These are phyloP conservation scores for Acanthaster planci DNA, from an alignment of 35 echinoderm and acorn worm species.

Conservation along the genomic window DNA sequence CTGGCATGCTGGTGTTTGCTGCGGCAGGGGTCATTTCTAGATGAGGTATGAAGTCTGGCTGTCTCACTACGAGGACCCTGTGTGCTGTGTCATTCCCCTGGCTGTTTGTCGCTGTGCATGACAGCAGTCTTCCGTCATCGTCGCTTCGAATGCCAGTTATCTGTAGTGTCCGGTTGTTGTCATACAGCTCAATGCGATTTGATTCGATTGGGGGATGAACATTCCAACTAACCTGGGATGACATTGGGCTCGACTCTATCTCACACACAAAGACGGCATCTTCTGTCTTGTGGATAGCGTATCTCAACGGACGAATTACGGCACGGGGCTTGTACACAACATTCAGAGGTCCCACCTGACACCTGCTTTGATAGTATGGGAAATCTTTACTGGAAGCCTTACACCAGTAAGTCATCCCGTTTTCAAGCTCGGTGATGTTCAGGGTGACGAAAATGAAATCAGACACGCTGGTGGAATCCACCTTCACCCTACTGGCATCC, in stretches of 20 bases:
- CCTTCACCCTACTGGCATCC: not conserved
- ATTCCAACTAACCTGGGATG: slow-evolving; percentile 33
- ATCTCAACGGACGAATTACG: slow-evolving; percentile 38
- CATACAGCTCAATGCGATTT: slow-evolving; percentile 10
- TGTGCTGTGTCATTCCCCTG: slow-evolving; percentile 33
- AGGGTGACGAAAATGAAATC: slow-evolving; percentile 39
- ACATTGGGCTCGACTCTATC: slow-evolving; percentile 30
- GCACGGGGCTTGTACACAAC: slow-evolving; percentile 45
- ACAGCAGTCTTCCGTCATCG: slow-evolving; percentile 38
- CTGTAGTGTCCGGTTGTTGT: slow-evolving; percentile 49
- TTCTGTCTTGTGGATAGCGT: slow-evolving; percentile 15
- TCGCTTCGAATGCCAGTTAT: slow-evolving; percentile 19
- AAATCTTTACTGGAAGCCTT: slow-evolving; percentile 44
- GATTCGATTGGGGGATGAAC: slow-evolving; percentile 38
- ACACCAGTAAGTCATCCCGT: slow-evolving; percentile 49
- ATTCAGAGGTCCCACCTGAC: slow-evolving; percentile 45
- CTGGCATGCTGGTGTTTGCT: not conserved
- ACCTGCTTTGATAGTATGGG: slow-evolving; percentile 43
- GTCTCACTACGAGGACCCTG: slow-evolving; percentile 37
- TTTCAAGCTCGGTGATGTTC: slow-evolving; percentile 35
- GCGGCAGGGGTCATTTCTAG: not conserved
- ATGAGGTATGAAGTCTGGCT: not conserved
- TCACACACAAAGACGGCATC: slow-evolving; percentile 56
- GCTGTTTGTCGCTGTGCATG: slow-evolving; percentile 40
- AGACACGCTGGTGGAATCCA: slow-evolving; percentile 14